Conservation (phyloP, 2,797 vertebrate genomes). For the Podarcis siculus region DNA sequence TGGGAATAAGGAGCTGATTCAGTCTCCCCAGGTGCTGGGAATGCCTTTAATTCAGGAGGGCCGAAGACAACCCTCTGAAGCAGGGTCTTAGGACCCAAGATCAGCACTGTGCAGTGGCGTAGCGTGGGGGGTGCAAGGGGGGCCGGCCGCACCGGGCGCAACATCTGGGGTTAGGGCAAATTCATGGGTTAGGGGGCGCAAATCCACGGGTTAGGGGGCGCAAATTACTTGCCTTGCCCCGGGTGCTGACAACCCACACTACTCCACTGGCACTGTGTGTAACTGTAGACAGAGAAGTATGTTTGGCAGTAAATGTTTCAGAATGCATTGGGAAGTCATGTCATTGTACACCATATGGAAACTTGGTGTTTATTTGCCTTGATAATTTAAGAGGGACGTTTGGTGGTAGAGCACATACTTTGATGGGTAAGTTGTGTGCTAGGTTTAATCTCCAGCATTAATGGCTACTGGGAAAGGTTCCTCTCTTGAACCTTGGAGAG, state of each 20-base stretch:
- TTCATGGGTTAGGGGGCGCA: no score
- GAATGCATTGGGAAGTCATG: background rate
- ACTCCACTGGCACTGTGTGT: no score
- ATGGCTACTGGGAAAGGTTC: no score
- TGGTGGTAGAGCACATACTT: background rate
- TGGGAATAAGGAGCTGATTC: background rate
- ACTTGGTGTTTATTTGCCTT: background rate
- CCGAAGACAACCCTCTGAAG: background rate
- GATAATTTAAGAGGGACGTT: background rate
- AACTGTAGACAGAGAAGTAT: background rate
- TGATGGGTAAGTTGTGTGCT: background rate
- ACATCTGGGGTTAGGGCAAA: no score
- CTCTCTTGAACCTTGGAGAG: background rate
- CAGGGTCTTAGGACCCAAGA: no score
- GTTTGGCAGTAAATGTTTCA: background rate
- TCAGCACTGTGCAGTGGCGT: no score
- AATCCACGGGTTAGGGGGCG: no score
- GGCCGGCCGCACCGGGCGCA: no score
- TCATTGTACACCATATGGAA: background rate
- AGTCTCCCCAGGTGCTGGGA: background rate
- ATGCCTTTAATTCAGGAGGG: background rate
- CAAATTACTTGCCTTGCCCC: no score
- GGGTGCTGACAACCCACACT: no score
- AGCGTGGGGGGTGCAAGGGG: no score
- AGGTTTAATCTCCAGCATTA: background rate